phyloP scores from a whole-genome alignment of 2,797 vertebrate species.

The Apodemus agrarius region DNA sequence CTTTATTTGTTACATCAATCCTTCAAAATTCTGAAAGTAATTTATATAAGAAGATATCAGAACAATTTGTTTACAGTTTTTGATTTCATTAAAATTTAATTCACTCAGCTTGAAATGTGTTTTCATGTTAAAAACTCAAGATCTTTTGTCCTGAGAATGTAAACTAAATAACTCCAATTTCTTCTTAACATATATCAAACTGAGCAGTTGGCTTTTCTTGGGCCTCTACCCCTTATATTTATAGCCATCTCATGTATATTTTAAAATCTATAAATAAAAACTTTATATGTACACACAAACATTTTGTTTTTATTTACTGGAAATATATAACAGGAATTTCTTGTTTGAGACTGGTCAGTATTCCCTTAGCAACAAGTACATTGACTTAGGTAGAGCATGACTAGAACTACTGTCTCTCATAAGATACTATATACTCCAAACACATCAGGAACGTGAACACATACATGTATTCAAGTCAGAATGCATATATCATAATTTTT shows the following conservation, averaged over 20 bases:
- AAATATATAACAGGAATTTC: conserved; percentile 61
- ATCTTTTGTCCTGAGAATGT: background rate
- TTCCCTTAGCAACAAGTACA: background rate
- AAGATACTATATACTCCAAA: background rate
- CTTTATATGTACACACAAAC: background rate
- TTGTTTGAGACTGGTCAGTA: conserved; percentile 26
- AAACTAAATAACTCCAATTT: conserved; percentile 53
- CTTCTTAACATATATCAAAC: background rate
- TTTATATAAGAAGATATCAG: background rate
- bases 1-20: conserved; percentile 20
- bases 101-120: background rate
- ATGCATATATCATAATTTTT: background rate
- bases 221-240: conserved; percentile 58
- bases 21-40: conserved; percentile 5
- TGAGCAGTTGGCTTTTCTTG: background rate
- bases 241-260: background rate
- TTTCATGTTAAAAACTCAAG: background rate
- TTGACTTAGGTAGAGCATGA: background rate
- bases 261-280: conserved; percentile 51
- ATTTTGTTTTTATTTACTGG: conserved; percentile 57
- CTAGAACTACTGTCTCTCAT: background rate
- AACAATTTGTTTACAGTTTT: conserved; percentile 12
- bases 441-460: background rate
- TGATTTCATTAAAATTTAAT: conserved; percentile 11
- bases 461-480: background rate